A percentile compares a stretch with the other conserved stretches of the same genome.
Evolutionary conservation across 2,113 vertebrate species (phyloP).

Genomic region (Sebastes schlegelii): DNA sequence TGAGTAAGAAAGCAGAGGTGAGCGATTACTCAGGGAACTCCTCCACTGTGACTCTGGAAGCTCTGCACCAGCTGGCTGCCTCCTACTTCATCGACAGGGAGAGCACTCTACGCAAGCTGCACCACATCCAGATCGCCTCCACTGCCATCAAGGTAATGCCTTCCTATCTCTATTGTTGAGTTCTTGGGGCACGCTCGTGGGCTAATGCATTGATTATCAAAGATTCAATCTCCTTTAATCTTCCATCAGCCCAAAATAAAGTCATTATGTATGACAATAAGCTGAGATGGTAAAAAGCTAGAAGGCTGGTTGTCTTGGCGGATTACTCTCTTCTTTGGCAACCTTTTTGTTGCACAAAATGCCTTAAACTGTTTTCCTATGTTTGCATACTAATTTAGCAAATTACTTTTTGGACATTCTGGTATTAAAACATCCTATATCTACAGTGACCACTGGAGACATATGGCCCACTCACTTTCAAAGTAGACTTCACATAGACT

Average conservation of each 20-base stretch:
- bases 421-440: no score
- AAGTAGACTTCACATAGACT: neutral
- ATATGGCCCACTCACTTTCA: neutral
- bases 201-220: neutral
- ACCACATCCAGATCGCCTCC: conserved; percentile 88
- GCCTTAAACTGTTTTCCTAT: neutral
- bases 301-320: neutral
- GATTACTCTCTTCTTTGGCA: neutral
- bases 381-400: neutral
- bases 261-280: conserved; percentile 1
- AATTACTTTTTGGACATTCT: neutral
- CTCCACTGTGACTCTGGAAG: conserved; percentile 86
- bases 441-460: no score
- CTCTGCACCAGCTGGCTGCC: conserved; percentile 88
- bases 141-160: conserved; percentile 87
- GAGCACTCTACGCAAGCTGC: conserved; percentile 86
- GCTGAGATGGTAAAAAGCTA: neutral
- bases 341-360: neutral
- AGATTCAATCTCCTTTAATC: neutral
- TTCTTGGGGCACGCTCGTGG: conserved; percentile 48
- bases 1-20: conserved; percentile 91
- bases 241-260: neutral
- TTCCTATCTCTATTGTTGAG: conserved; percentile 75
- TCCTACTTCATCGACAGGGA: conserved; percentile 89
- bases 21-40: conserved; percentile 88